These are phyloP conservation scores for Catharus minimus DNA, from an alignment of 2,113 vertebrate genomes.

Conservation along the genomic window DNA sequence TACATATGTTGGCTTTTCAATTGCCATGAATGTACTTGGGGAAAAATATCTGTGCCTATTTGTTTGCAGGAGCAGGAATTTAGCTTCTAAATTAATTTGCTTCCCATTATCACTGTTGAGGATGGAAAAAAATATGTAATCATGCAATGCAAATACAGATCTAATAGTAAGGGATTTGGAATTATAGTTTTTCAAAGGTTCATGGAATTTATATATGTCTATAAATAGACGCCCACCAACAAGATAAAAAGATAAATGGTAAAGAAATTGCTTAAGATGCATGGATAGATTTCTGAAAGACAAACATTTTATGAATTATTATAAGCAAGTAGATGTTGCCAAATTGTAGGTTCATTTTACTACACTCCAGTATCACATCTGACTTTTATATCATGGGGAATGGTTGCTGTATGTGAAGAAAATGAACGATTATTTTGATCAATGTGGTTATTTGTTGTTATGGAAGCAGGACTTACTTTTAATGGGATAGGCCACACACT, in stretches of 20 bases:
- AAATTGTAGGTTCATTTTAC: conserved; percentile 10
- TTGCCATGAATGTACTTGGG: background rate
- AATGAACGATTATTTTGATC: background rate
- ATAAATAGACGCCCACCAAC: background rate
- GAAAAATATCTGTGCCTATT: background rate
- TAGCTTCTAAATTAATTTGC: background rate
- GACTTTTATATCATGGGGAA: background rate
- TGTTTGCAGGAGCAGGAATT: background rate
- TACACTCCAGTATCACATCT: background rate
- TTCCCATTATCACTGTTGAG: background rate
- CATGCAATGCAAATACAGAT: background rate
- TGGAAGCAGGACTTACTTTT: background rate
- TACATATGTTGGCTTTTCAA: background rate
- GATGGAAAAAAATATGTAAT: background rate
- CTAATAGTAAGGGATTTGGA: background rate
- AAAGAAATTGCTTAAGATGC: background rate
- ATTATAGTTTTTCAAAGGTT: background rate
- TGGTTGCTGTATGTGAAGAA: background rate
- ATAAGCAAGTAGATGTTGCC: background rate
- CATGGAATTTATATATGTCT: background rate
- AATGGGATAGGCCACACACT: background rate
- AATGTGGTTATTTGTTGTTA: background rate
- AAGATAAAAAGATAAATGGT: background rate
- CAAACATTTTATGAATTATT: background rate
- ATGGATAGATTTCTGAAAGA: background rate